Evolutionary conservation across 1,140 invertebrate species (phyloP).

Genomic region (Leptinotarsa undecemlineata): DNA sequence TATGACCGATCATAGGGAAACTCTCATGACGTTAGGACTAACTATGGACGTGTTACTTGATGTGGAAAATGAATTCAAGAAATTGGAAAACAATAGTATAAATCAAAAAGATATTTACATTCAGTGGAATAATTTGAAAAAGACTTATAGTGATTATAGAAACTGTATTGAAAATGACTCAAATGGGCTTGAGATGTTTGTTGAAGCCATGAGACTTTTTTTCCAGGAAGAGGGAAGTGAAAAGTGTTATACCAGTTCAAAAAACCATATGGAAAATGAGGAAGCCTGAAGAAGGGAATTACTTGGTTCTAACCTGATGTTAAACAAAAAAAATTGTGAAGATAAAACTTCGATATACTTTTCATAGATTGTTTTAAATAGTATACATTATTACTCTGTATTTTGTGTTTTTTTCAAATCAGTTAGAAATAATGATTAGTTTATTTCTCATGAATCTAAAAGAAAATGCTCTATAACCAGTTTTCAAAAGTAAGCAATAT

Average conservation of each 20-base stretch:
- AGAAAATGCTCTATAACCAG: no score
- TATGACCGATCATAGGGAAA: constrained; percentile 10
- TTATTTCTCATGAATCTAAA: no score
- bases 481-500: no score
- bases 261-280: background rate
- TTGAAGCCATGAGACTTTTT: constrained; percentile 15
- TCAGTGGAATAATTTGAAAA: constrained; percentile 17
- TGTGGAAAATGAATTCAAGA: constrained; percentile 14
- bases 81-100: constrained; percentile 7
- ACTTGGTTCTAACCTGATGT: background rate
- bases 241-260: background rate
- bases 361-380: no score
- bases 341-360: no score
- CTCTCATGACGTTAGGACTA: background rate
- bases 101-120: constrained; percentile 13
- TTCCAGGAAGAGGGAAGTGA: background rate
- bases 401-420: no score
- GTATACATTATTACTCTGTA: no score
- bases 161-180: background rate
- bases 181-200: background rate
- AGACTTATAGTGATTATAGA: constrained; percentile 11
- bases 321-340: no score
- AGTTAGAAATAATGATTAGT: no score
- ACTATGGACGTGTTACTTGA: constrained; percentile 16
- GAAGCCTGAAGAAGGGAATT: background rate